Evolutionary conservation across 2,113 vertebrate genomes (phyloP).

Genomic region (Coptodon bakossiorum): DNA sequence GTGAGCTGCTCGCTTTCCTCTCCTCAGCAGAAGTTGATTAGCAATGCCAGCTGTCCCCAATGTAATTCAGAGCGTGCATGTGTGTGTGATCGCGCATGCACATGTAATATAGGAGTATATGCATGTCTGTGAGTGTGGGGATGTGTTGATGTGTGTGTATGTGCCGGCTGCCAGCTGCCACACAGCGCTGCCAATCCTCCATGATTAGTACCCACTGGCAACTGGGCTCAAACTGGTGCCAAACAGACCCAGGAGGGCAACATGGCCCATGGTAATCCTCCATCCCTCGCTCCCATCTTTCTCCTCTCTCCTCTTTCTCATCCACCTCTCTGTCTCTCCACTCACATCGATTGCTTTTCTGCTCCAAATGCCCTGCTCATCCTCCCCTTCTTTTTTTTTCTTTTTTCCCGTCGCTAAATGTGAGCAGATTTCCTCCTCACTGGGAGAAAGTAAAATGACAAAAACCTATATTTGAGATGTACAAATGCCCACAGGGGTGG

Average conservation of each 20-base stretch:
- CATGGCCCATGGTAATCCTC: slow-evolving; percentile 68
- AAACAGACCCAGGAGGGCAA: slow-evolving; percentile 71
- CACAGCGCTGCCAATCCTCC: slow-evolving; percentile 70
- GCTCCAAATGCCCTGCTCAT: slow-evolving; percentile 22
- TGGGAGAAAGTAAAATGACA: not conserved
- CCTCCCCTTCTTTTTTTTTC: not conserved
- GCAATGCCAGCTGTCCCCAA: slow-evolving; percentile 73
- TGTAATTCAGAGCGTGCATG: slow-evolving; percentile 56
- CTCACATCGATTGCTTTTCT: slow-evolving; percentile 30
- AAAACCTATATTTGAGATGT: not conserved
- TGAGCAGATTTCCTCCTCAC: not conserved
- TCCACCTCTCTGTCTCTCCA: slow-evolving; percentile 15
- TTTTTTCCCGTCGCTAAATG: not conserved
- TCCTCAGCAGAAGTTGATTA: slow-evolving; percentile 75
- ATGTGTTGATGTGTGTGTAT: slow-evolving; percentile 40
- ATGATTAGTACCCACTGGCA: slow-evolving; percentile 76
- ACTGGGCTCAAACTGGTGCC: slow-evolving; percentile 72
- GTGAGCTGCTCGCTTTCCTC: slow-evolving; percentile 70
- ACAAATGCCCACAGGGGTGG: slow-evolving; percentile 17
- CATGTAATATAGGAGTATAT: slow-evolving; percentile 49
- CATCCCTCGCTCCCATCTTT: slow-evolving; percentile 32
- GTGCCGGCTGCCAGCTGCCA: slow-evolving; percentile 67
- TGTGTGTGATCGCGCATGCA: slow-evolving; percentile 33
- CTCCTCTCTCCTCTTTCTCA: slow-evolving; percentile 4
- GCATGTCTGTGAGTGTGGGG: slow-evolving; percentile 36